phyloP scores from a whole-genome alignment of 2,797 vertebrate genomes.

The Euphonia xanthogaster region DNA sequence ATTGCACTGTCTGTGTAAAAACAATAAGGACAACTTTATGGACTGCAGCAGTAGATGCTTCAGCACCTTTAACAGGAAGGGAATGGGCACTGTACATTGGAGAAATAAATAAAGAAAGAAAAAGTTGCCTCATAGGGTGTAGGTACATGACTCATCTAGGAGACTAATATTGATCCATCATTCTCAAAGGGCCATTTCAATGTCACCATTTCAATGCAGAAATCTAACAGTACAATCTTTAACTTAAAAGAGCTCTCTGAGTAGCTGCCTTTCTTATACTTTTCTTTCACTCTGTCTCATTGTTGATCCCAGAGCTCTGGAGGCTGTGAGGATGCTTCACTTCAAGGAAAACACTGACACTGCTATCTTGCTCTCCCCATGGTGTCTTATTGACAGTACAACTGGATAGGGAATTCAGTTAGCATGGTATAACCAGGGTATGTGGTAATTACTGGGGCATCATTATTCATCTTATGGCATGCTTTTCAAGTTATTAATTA shows the following conservation, averaged over 20 bases:
- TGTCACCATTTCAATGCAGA: not conserved
- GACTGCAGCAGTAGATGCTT: not conserved
- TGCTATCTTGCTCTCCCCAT: not conserved
- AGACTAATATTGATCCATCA: not conserved
- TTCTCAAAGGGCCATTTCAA: not conserved
- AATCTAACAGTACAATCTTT: not conserved
- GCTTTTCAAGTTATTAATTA: not conserved
- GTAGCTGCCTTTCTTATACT: not conserved
- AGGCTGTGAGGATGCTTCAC: not conserved
- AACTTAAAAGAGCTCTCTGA: not conserved
- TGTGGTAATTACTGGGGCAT: not conserved
- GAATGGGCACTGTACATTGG: not conserved
- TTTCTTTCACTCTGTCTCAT: not conserved
- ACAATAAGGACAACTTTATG: not conserved
- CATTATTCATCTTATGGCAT: not conserved
- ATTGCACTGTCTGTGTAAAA: not conserved
- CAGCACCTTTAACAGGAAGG: not conserved
- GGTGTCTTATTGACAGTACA: not conserved
- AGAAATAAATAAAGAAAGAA: not conserved
- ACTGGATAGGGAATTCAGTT: not conserved
- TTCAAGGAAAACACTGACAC: not conserved
- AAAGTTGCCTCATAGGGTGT: not conserved
- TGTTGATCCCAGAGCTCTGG: slow-evolving; percentile 20
- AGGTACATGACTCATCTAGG: not conserved
- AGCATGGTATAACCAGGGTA: not conserved